These are phyloP conservation scores for Oceanodroma leucorhoa DNA, from an alignment of 2,797 vertebrate species.

Conservation along the genomic window DNA sequence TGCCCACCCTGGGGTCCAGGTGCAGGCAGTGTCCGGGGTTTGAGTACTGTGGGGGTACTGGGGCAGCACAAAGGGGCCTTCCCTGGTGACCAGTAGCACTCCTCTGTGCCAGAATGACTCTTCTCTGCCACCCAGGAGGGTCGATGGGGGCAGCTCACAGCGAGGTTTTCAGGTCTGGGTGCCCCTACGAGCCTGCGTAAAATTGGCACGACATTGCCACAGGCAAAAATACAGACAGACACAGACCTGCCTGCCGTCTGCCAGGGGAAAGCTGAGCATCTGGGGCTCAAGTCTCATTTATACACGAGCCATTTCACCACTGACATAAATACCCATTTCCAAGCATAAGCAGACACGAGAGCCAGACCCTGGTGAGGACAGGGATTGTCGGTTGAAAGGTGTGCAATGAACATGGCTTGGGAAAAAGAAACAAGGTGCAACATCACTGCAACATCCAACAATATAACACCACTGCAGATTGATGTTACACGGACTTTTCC, in stretches of 20 bases:
- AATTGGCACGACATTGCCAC: fast-evolving
- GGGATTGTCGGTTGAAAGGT: neutral
- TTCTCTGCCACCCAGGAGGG: neutral
- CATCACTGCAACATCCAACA: neutral
- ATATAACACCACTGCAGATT: neutral
- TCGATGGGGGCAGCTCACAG: neutral
- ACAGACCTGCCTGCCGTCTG: fast-evolving
- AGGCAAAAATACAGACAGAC: neutral
- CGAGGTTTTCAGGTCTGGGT: neutral
- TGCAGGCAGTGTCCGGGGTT: neutral
- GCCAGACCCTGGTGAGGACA: neutral
- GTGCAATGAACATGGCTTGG: fast-evolving
- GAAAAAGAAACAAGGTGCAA: neutral
- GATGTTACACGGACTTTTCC: fast-evolving
- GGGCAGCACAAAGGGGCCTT: neutral
- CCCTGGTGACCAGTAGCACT: neutral
- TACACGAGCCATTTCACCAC: neutral
- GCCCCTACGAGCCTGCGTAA: fast-evolving
- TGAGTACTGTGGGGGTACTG: neutral
- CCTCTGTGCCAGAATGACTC: neutral
- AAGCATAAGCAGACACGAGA: neutral
- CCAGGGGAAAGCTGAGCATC: neutral
- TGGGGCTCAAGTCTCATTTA: neutral
- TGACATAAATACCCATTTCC: neutral
- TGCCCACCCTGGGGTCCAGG: neutral